Percentiles rank a stretch among this genome's conserved stretches.
phyloP scores from a whole-genome alignment of 2,797 vertebrate species.

The Cheirogaleus major region DNA sequence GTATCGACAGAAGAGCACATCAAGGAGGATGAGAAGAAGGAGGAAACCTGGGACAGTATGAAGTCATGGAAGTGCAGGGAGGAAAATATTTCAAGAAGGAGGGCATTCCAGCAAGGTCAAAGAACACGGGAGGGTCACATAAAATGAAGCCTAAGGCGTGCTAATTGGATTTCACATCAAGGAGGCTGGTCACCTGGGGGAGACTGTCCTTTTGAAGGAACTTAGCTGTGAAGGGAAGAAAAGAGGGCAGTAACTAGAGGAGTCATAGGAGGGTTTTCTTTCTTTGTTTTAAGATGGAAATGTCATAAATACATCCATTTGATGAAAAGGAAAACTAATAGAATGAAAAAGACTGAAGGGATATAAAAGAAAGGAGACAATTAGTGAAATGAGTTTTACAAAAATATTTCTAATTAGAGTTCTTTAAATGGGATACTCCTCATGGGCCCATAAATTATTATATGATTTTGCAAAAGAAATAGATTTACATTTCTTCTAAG shows the following conservation, averaged over 20 bases:
- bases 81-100: neutral
- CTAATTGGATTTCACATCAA: neutral
- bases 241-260: neutral
- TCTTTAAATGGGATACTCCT: neutral
- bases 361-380: neutral
- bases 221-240: neutral
- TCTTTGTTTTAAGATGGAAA: slow-evolving; percentile 19
- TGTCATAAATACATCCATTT: neutral
- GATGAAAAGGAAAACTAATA: neutral
- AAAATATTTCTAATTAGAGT: slow-evolving; percentile 24
- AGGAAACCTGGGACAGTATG: neutral
- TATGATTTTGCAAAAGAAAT: slow-evolving; percentile 35
- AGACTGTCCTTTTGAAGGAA: neutral
- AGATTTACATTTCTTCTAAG: neutral
- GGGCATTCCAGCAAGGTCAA: neutral
- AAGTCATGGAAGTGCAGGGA: neutral
- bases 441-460: neutral
- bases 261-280: neutral
- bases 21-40: neutral
- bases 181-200: neutral
- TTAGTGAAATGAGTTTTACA: slow-evolving; percentile 13
- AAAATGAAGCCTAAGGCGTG: neutral
- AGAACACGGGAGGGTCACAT: no score
- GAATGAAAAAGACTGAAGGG: neutral
- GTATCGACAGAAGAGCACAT: neutral